Evolutionary conservation across 1,140 invertebrate species (phyloP).

Genomic region (Batillaria attramentaria): DNA sequence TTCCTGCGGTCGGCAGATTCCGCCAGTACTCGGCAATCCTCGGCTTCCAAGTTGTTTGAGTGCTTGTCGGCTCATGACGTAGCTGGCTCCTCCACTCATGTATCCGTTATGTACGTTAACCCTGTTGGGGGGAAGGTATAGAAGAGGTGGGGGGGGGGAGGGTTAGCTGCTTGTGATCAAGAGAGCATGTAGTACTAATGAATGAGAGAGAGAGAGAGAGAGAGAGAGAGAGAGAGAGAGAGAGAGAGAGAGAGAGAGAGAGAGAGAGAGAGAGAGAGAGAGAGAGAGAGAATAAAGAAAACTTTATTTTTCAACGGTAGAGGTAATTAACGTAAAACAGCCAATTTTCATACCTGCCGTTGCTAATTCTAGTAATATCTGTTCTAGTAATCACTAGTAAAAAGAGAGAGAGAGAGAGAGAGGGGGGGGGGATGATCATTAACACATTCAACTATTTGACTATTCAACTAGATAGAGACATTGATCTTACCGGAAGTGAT

Average conservation of each 20-base stretch:
- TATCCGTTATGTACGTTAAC: conserved; percentile 49
- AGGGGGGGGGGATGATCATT: no score
- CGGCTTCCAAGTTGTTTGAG: conserved; percentile 38
- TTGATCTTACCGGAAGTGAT: conserved; percentile 20
- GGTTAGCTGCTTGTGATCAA: no score
- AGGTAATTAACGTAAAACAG: no score
- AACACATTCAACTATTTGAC: background rate
- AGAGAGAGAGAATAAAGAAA: background rate
- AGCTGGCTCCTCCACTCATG: conserved; percentile 75
- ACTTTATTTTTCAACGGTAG: no score
- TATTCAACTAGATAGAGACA: background rate
- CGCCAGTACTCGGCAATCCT: conserved; percentile 38
- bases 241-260: background rate
- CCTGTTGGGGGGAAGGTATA: no score
- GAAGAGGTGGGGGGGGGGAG: no score
- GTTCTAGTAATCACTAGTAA: no score
- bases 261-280: background rate
- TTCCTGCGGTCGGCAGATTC: conserved; percentile 73
- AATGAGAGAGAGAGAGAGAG: background rate
- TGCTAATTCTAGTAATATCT: no score
- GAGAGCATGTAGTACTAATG: no score
- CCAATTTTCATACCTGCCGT: no score
- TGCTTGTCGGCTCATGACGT: conserved; percentile 81
- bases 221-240: background rate
- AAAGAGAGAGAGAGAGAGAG: no score